Evolutionary conservation across 2,797 vertebrate species (phyloP), one percentile per base, ranked within the genome.

Genomic region (Alectoris magna): DNA sequence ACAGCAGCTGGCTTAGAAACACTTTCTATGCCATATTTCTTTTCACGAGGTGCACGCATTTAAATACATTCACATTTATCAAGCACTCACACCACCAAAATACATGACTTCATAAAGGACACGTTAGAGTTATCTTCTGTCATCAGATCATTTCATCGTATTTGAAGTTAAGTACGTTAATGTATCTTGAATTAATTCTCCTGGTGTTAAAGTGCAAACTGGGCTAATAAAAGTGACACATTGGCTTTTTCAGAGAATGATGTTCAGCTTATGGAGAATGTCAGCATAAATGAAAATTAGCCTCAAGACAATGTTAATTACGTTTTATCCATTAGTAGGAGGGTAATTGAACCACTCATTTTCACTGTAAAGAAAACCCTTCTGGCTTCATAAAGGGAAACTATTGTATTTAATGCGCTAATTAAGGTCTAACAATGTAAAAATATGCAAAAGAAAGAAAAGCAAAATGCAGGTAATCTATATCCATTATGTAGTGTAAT

Each of bases 301-400:
- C 98, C 98, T 97, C 97, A 97, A 98, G 98, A 98, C 98, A 98
- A 98, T 98, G 98, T 98, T 98, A 98, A 99, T 98, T 98, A 98
- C 96, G 97, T 97, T 98, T 97, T 97, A 97, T 97, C 98, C 98
- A 98, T 98, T 98, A 98, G 98, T 94, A 96, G 97, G 70, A 96
- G 94, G 96, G 97, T 97, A 97, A 98, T 91, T 95, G 97, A 97
- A 95, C 92, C 85, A 90, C 96, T 98, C 95, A 80, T 97, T 97
- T 97, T 97, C 93, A 88, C 95, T 76, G 97, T 89, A 96, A 97
- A 97, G 91, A 96, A 97, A 98, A 96, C 75, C 96, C 96, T 93
- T 91, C 97, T 96, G 93, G 96, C 96, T 97, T 93, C 96, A 95
- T 96, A 97, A 97, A 97, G 94, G 90, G 89, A 95, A 96, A 95